Base-by-base conservation (phyloP, 2,888 invertebrate genomes). In the Nomada fabriciana region DNA sequence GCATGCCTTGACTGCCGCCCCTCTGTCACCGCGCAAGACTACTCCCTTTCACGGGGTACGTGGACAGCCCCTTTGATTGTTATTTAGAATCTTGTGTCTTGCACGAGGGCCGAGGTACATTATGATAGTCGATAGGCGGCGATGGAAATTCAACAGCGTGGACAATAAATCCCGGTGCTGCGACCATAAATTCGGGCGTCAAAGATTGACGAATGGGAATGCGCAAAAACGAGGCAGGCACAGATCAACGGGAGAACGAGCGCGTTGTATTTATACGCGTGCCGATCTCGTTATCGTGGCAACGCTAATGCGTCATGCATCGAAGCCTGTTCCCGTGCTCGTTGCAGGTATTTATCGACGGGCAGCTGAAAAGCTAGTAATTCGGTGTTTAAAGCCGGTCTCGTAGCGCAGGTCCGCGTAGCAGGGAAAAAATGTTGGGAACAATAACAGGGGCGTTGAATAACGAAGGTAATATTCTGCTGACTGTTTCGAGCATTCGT, bases 401-500 rank as follows among this genome's bases (percentile, higher is more conserved):
- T 2, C 20, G 55, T 10, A 10, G 36, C 25, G 25, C 15, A 50
- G 11, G 23, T 5, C 2, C 18, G 60, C 25, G 2, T 0, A 10
- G 11, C 9, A 5, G 18, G 18, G 50, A 64, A 70, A 55, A 60
- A 71, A 79, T 55, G 42, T 47, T 80, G n/a, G 2, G n/a, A 36
- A 42, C 20, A 43, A 53, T 50, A 74, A 69, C 43, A 29, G 67
- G 50, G 61, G 60, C n/a, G 60, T 43, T 60, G 61, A 80, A 80
- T 81, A 82, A 82, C 47, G 81, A 75, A 59, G 81, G 75, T 71
- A 80, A 75, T 82, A 80, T 67, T 65, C 70, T 43, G 47, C 57
- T 67, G 23, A 36, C 25, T 55, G 36, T 70, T 78, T 67, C 63
- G 57, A 73, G 71, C 60, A 52, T 29, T 70, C 55, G 73, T 61